Base-by-base conservation (phyloP, 1,140 invertebrate species). In the Bathynomus jamesi region DNA sequence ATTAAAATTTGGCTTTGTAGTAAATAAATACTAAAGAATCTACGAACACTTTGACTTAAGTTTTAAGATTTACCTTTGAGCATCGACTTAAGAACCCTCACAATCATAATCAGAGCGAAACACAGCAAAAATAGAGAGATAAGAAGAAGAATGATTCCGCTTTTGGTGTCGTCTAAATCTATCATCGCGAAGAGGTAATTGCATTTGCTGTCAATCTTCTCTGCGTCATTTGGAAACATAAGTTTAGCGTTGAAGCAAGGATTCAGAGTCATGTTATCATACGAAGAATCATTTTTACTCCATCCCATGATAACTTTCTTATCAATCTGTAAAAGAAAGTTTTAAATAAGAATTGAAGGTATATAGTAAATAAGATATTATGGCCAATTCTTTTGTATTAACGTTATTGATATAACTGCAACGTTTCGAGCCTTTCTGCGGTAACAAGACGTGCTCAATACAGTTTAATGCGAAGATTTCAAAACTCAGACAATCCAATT, bases 291-390 rank as follows among this genome's bases (percentile, higher is more conserved):
- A 61, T 78, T 72, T 21, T 63, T n/a, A 0, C 79, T 68, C 79
- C 79, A 81, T 28, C 76, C 79, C 30, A 75, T 73, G 21, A 85
- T 77, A 0, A 83, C 81, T 32, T 81, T 81, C 71, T 83, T 83
- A 74, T 85, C 82, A 31, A 85, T 61, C 82, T 84, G 78, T 25
- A 28, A 40, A 28, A 7, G 32, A 13, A 29, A 65, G 24, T 65
- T 21, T 27, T n/a, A 11, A 53, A 32, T 2, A 53, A 68, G 28
- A 61, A 29, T 66, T 2, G 5, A 24, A 53, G 21, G 21, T 13
- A 53, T 53, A 53, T 13, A 53, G 46, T 53, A 53, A 53, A 21
- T 53, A 53, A 53, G 21, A 21, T 53, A 21, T 53, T 53, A 53
- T 53, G 11, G 11, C n/a, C n/a, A n/a, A n/a, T n/a, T n/a, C n/a